Percentiles rank a stretch among this genome's conserved stretches.
phyloP scores from a whole-genome alignment of 2,888 invertebrate genomes.

The Hyposoter didymator region DNA sequence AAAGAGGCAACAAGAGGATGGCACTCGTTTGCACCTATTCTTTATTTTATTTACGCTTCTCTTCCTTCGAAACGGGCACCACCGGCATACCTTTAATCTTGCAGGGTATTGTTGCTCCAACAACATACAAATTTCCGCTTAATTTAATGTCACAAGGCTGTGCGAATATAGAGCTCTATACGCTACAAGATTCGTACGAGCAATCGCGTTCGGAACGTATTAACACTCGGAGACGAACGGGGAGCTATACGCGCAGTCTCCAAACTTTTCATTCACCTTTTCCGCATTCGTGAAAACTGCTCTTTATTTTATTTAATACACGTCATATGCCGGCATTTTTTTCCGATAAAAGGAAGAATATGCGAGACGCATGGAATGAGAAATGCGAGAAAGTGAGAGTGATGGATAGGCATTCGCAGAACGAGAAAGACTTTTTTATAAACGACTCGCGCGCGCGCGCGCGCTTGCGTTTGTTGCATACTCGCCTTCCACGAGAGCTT shows the following conservation, averaged over 20 bases:
- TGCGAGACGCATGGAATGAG: background rate
- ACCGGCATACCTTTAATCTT: constrained; percentile 37
- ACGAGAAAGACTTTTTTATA: constrained; percentile 55
- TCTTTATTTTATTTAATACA: constrained; percentile 44
- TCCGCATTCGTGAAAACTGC: constrained; percentile 12
- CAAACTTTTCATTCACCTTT: constrained; percentile 15
- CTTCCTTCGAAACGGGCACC: constrained; percentile 43
- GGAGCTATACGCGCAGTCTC: background rate
- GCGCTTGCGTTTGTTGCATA: constrained; percentile 17
- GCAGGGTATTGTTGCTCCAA: constrained; percentile 49
- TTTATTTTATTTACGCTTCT: constrained; percentile 3
- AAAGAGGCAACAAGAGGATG: background rate
- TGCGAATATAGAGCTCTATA: background rate
- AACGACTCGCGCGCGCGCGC: constrained; percentile 56
- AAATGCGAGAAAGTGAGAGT: constrained; percentile 9
- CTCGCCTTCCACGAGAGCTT: constrained; percentile 18
- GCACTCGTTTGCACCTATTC: constrained; percentile 30
- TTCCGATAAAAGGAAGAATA: background rate
- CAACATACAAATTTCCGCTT: constrained; percentile 42
- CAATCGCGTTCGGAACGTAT: no score
- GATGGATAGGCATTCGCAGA: constrained; percentile 7
- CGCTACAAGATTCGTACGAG: background rate
- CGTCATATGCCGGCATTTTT: constrained; percentile 18
- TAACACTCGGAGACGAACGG: background rate
- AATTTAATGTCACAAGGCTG: constrained; percentile 48